Evolutionary conservation across 2,113 vertebrate species (phyloP), one percentile per base, ranked within the genome.

Genomic region (Heterocephalus glaber): DNA sequence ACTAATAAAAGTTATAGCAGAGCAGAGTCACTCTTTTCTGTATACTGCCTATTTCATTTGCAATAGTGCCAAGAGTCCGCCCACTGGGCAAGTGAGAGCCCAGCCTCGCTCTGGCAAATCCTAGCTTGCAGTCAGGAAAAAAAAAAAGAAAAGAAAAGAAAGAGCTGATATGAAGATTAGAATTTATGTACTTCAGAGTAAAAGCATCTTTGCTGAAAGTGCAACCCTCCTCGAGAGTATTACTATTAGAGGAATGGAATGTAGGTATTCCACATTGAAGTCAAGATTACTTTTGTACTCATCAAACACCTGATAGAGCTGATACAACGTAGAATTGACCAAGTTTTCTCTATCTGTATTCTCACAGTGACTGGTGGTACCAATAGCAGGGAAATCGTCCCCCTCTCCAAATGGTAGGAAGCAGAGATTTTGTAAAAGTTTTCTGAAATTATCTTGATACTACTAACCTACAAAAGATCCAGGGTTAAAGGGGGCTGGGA

Each of bases 21-120:
- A 56, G 9, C 86, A 17, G 5, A 44, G 35, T 3, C 35, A 86
- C 14, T 1, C 38, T 85, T 17, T 19, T 41, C 19, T 49, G 2
- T 38, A 20, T 20, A 17, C 9, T 44, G 28, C 33, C 22, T n/a
- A 66, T 44, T 6, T 79, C 41, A 12, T 5, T 60, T 79, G 12
- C 41, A 16, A 6, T 30, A 7, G 13, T 38, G 28, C 35, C 77
- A 72, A 54, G 47, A 89, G 52, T 11, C 61, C 0, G 0, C 33
- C 66, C 26, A 47, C 86, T 49, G 58, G 41, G 17, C 3, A 66
- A 28, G 19, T 54, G 49, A 60, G 33, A 70, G 49, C 28, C 26
- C 49, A 63, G 44, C 6, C 86, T 86, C 65, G 41, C 28, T 26
- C 30, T 54, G 77, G 86, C 89, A 94, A 95, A 88, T 90, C 82